These are phyloP conservation scores for Falco naumanni DNA, from an alignment of 2,797 vertebrate genomes.

Conservation along the genomic window DNA sequence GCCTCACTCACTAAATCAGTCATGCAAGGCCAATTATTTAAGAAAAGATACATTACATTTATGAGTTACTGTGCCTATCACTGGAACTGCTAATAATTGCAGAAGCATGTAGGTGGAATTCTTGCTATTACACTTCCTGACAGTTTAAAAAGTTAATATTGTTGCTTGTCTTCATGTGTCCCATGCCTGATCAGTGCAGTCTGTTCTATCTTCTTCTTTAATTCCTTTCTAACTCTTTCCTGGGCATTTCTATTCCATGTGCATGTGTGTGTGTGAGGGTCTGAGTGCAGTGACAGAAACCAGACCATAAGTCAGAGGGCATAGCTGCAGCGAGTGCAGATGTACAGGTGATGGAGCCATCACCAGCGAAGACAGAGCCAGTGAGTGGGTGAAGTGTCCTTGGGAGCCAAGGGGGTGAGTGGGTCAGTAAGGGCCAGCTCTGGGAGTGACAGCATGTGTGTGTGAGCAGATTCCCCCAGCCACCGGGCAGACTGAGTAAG, in stretches of 20 bases:
- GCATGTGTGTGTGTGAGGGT: no score
- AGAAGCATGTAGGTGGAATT: neutral
- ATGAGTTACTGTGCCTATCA: neutral
- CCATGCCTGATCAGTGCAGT: neutral
- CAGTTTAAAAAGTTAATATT: neutral
- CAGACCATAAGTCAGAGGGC: neutral
- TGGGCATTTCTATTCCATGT: neutral
- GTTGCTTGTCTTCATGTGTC: neutral
- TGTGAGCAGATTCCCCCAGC: neutral
- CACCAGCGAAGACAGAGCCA: neutral
- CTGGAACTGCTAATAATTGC: neutral
- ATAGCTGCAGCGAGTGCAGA: rapidly evolving
- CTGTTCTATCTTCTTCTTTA: neutral
- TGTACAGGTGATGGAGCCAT: neutral
- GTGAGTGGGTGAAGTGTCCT: neutral
- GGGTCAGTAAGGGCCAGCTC: neutral
- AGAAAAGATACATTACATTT: neutral
- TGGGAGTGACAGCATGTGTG: neutral
- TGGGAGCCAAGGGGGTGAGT: neutral
- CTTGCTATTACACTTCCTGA: neutral
- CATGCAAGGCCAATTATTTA: neutral
- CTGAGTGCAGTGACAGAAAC: neutral
- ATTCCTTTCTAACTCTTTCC: neutral
- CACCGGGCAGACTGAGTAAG: neutral
- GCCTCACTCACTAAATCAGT: neutral